Conservation (phyloP, 2,113 vertebrate species). For the Poicephalus meyeri region DNA sequence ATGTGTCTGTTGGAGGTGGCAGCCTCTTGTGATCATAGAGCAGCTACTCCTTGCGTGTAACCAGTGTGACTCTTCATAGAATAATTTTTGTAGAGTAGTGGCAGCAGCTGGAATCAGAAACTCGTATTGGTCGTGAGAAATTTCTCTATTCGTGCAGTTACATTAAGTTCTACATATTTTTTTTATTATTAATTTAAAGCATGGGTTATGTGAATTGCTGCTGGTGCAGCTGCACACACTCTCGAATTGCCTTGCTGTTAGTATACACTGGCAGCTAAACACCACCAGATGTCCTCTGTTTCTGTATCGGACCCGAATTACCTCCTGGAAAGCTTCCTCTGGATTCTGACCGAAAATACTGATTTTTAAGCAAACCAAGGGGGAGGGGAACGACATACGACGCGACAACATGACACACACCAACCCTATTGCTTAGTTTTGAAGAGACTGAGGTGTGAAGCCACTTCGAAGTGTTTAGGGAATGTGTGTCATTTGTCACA, state of each 20-base stretch:
- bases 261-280: background rate
- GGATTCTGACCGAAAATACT: background rate
- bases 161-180: background rate
- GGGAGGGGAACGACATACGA: accelerated
- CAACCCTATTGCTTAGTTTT: background rate
- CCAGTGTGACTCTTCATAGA: background rate
- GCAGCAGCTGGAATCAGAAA: background rate
- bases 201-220: background rate
- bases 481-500: background rate
- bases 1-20: background rate
- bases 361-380: background rate
- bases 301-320: background rate
- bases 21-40: background rate
- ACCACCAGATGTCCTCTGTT: conserved; percentile 17
- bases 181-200: background rate
- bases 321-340: background rate
- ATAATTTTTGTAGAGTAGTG: background rate
- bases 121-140: background rate
- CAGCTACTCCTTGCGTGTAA: background rate
- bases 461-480: background rate
- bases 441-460: background rate
- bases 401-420: background rate
- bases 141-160: background rate
- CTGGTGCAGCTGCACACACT: background rate
- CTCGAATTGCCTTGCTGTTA: background rate